phyloP scores from a whole-genome alignment of 2,113 vertebrate species.

The Dicaeum eximium region DNA sequence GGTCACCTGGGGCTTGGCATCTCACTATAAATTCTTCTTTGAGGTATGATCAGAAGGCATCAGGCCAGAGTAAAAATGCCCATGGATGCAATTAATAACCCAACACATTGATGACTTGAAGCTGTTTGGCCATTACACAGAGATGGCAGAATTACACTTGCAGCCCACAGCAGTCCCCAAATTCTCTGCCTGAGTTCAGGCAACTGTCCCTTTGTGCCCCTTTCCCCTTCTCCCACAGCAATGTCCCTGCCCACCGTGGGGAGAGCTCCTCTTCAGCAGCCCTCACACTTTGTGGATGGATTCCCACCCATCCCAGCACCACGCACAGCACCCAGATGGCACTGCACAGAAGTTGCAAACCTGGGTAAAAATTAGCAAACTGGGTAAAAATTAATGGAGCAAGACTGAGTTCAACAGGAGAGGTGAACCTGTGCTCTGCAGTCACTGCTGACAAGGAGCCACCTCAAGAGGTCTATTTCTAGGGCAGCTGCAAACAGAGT shows the following conservation, averaged over 20 bases:
- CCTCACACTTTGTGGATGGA: background rate
- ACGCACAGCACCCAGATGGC: fast-evolving
- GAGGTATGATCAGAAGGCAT: background rate
- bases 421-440: background rate
- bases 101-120: background rate
- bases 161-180: background rate
- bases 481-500: background rate
- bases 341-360: background rate
- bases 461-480: background rate
- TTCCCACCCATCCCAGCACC: background rate
- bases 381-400: conserved; percentile 37
- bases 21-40: background rate
- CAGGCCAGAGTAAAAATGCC: background rate
- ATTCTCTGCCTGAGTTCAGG: background rate
- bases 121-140: fast-evolving
- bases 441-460: fast-evolving
- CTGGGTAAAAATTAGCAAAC: conserved; percentile 24
- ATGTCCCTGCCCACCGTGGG: fast-evolving
- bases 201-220: fast-evolving
- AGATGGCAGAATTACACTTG: fast-evolving
- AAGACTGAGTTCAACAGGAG: background rate
- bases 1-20: background rate
- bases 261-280: background rate
- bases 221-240: background rate
- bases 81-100: background rate